Evolutionary conservation across 2,113 vertebrate species (phyloP).

Genomic region (Arvicanthis niloticus): DNA sequence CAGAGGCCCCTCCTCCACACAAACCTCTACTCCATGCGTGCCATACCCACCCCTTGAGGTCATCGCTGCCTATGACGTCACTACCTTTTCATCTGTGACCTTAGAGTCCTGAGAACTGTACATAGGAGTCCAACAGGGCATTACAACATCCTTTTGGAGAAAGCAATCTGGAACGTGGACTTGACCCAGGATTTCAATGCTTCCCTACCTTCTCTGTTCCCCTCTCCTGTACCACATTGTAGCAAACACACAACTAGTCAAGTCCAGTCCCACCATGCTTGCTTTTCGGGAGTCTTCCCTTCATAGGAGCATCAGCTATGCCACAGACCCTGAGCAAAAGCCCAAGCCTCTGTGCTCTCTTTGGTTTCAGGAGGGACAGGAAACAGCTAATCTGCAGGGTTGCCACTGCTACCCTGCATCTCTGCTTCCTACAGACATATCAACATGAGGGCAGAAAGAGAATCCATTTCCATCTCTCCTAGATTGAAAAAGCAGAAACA

Average conservation of each 20-base stretch:
- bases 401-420: rapidly evolving
- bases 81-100: not conserved
- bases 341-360: not conserved
- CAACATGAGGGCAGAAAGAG: not conserved
- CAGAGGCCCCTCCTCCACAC: not conserved
- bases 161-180: not conserved
- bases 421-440: not conserved
- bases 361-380: not conserved
- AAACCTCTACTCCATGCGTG: too few relatives aligned
- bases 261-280: not conserved
- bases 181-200: not conserved
- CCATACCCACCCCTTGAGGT: not conserved
- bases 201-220: not conserved
- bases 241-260: not conserved
- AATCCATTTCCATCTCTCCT: not conserved
- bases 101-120: not conserved
- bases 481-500: not conserved
- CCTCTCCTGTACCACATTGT: rapidly evolving
- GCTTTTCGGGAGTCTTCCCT: not conserved
- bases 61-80: not conserved
- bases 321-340: not conserved
- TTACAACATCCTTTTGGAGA: not conserved
- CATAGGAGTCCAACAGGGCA: not conserved
- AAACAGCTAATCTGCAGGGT: not conserved
- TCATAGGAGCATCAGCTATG: not conserved